These are phyloP conservation scores for Agrilus mali DNA, from an alignment of 2,888 invertebrate genomes.

Conservation along the genomic window DNA sequence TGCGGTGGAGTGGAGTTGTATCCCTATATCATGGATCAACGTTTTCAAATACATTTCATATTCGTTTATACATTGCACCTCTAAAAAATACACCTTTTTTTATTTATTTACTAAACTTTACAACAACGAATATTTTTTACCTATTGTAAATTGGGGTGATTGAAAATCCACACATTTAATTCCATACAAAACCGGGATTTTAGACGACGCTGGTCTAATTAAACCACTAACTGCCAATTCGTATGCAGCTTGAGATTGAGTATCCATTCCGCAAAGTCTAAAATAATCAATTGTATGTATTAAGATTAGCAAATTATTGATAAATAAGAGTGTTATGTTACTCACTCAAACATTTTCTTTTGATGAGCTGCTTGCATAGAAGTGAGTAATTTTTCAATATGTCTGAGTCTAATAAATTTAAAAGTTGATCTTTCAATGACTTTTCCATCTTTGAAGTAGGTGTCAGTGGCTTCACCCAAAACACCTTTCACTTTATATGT, in stretches of 20 bases:
- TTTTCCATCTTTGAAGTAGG: slow-evolving; percentile 56
- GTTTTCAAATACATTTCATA: slow-evolving; percentile 61
- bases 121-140: slow-evolving; percentile 29
- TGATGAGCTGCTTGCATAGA: slow-evolving; percentile 79
- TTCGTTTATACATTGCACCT: slow-evolving; percentile 81
- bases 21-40: slow-evolving; percentile 73
- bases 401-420: slow-evolving; percentile 52
- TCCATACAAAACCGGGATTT: slow-evolving; percentile 70
- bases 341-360: slow-evolving; percentile 73
- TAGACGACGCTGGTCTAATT: slow-evolving; percentile 57
- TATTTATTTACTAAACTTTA: no score
- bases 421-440: slow-evolving; percentile 57
- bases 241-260: slow-evolving; percentile 80
- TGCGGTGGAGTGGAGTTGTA: slow-evolving; percentile 66
- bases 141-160: slow-evolving; percentile 73
- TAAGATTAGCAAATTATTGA: not conserved
- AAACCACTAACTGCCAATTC: slow-evolving; percentile 75
- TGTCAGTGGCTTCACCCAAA: slow-evolving; percentile 66
- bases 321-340: slow-evolving; percentile 14
- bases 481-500: slow-evolving; percentile 63
- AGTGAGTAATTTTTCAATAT: slow-evolving; percentile 62
- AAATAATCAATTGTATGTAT: slow-evolving; percentile 1
- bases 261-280: slow-evolving; percentile 64
- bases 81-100: slow-evolving; percentile 35
- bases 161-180: slow-evolving; percentile 73